These are phyloP conservation scores for Tragelaphus strepsiceros DNA, from an alignment of 2,113 vertebrate species.

Conservation along the genomic window DNA sequence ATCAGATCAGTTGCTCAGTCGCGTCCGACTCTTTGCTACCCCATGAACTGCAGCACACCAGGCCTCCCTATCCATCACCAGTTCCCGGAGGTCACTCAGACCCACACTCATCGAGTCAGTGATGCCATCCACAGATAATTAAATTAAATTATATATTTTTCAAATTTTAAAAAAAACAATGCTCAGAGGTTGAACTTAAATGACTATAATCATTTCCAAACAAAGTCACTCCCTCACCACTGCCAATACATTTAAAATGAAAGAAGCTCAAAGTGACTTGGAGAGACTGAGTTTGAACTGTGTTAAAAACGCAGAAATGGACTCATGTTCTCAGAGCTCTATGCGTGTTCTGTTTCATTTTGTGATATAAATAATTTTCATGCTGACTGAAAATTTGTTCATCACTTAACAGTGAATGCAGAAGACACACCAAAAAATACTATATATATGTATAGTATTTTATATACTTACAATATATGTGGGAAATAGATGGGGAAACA, in stretches of 20 bases:
- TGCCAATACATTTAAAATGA: neutral
- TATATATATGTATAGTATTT: neutral
- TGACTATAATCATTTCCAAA: neutral
- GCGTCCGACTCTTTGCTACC: too few species aligned
- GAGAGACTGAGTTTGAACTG: neutral
- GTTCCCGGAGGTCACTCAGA: too few species aligned
- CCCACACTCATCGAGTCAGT: too few species aligned
- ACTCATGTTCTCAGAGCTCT: neutral
- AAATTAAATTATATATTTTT: neutral
- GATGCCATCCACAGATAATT: neutral
- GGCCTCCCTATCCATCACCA: too few species aligned
- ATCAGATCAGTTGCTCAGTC: too few species aligned
- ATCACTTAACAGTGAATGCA: constrained; percentile 55
- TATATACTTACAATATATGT: neutral
- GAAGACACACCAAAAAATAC: constrained; percentile 43
- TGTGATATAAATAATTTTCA: neutral
- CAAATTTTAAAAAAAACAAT: neutral
- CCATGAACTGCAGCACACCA: too few species aligned
- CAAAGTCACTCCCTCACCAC: accelerated
- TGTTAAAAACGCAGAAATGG: constrained; percentile 7
- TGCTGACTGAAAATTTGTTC: constrained; percentile 4
- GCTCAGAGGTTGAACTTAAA: constrained; percentile 7
- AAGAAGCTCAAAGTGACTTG: neutral
- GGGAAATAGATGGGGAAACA: too few species aligned
- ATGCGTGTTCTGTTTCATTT: neutral